Base-by-base conservation (phyloP, 2,113 vertebrate species). In the Erpornis zantholeuca region DNA sequence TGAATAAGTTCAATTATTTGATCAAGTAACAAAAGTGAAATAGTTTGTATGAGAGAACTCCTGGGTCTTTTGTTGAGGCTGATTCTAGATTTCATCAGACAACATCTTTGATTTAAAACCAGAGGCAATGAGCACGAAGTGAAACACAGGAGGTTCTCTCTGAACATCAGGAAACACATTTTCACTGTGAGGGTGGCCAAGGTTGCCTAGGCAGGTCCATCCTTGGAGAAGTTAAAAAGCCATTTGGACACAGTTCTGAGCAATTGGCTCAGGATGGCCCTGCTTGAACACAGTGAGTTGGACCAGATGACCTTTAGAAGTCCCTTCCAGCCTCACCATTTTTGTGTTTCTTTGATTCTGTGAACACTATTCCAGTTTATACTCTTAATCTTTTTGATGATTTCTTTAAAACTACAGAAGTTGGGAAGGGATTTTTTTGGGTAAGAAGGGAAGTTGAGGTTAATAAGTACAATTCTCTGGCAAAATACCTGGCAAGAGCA, bases 241-340 rank as follows among this genome's bases (percentile, higher is more conserved):
- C 0, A 1, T 49, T 29, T 42, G 38, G 33, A 20, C 22, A 10
- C 2, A 6, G 24, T 21, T 42, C 27, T 82, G 35, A 53, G 42
- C 4, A 59, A 49, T 20, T 0, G 0, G 50, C 3, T 69, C 11
- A 54, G 6, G 16, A 9, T 54, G 35, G 12, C 11, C 36, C 42
- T 78, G 25, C 35, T 50, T 72, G 52, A 91, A 36, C 27, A 31
- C 11, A 2, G 12, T 22, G 17, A 14, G 2, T 15, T 70, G 50
- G 50, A 70, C 42, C 19, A 71, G 35, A 10, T 50, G 47, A 57
- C 20, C 14, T 92, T 18, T 19, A 70, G 50, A 90, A 50, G 7
- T 44, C 25, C 15, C 60, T 90, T 54, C 42, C 42, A 86, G 7
- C 23, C n/a, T 82, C 79, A 77, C 12, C 3, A 13, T 31, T 72